Evolutionary conservation across 2,797 vertebrate species (phyloP).

Genomic region (Cyprinella venusta): DNA sequence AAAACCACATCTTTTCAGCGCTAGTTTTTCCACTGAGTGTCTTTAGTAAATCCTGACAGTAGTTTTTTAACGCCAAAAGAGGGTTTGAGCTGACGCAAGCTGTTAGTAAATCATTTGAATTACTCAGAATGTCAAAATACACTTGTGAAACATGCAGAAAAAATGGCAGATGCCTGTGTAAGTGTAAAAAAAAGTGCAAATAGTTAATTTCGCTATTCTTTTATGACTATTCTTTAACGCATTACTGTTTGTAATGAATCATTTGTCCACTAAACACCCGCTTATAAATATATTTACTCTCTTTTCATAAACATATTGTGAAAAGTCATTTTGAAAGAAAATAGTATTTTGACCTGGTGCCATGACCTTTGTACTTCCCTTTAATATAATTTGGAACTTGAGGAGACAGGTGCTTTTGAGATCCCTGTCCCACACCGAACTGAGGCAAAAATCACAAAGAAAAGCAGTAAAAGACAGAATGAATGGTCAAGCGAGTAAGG

Average conservation of each 20-base stretch:
- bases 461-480: conserved; percentile 61
- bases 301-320: neutral
- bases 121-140: neutral
- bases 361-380: conserved; percentile 61
- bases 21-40: no score
- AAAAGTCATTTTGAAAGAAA: conserved; percentile 3
- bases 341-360: conserved; percentile 1
- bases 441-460: conserved; percentile 54
- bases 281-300: neutral
- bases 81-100: no score
- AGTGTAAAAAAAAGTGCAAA: neutral
- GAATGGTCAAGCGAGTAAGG: conserved; percentile 57
- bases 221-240: neutral
- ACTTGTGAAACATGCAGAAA: neutral
- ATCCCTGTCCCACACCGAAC: conserved; percentile 64
- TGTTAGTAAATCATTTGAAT: neutral
- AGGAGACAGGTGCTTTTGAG: conserved; percentile 66
- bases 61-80: no score
- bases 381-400: conserved; percentile 61
- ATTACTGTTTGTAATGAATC: neutral
- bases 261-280: neutral
- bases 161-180: neutral
- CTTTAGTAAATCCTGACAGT: no score
- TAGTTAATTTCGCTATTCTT: neutral
- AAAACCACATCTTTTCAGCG: no score